Percentiles rank a stretch among this genome's conserved stretches.
Conservation (phyloP, 1,140 invertebrate species). For the Gryon sp. region DNA sequence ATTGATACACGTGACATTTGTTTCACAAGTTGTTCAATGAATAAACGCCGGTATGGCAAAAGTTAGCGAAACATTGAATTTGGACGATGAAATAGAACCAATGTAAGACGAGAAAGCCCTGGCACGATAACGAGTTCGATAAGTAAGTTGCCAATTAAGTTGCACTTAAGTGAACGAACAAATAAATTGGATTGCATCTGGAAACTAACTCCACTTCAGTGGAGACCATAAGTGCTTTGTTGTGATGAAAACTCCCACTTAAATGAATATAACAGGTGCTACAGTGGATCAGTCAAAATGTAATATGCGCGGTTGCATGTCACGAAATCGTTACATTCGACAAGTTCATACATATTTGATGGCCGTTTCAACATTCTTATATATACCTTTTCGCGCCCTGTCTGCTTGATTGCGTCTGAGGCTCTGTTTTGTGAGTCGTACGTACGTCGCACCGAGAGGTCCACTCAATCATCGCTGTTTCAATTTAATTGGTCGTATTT, state of each 20-base stretch:
- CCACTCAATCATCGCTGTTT: constrained; percentile 17
- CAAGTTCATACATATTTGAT: constrained; percentile 76
- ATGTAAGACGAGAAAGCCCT: no score
- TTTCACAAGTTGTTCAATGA: no score
- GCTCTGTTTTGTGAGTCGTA: not conserved
- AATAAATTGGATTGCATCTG: constrained; percentile 57
- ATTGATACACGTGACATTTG: no score
- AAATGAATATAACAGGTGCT: constrained; percentile 64
- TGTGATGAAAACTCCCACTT: constrained; percentile 61
- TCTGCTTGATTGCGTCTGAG: constrained; percentile 6
- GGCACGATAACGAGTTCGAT: constrained; percentile 42
- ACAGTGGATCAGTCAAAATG: constrained; percentile 47
- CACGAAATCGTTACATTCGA: constrained; percentile 61
- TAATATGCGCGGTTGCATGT: constrained; percentile 68
- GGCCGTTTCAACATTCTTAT: constrained; percentile 49
- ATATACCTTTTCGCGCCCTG: not conserved
- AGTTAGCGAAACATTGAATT: no score
- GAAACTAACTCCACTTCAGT: constrained; percentile 30
- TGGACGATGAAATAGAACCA: no score
- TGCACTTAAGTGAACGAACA: constrained; percentile 44
- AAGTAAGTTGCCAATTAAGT: constrained; percentile 59
- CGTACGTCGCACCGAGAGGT: not conserved
- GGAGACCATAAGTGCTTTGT: constrained; percentile 22
- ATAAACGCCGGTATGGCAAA: no score
- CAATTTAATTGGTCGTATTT: constrained; percentile 31